A percentile compares a stretch with the other conserved stretches of the same genome.
Conservation (phyloP, 2,888 invertebrate species). For the Drosophila mettleri region DNA sequence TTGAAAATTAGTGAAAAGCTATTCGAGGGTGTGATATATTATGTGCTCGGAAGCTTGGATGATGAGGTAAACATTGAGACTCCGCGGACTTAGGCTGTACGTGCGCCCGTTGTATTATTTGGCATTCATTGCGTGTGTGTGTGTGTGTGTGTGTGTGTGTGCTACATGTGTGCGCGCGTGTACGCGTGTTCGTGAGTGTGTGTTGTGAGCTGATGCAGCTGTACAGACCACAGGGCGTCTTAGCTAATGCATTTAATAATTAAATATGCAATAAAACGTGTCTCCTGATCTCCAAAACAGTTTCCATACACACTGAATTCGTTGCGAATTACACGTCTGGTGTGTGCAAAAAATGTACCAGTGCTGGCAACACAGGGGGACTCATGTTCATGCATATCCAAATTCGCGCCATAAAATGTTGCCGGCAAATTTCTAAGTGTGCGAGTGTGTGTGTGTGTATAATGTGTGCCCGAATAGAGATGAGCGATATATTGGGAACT, state of each 20-base stretch:
- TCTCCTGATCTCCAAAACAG: neutral
- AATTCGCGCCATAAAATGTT: constrained; percentile 68
- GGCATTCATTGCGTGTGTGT: constrained; percentile 33
- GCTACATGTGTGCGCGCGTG: constrained; percentile 20
- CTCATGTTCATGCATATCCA: constrained; percentile 22
- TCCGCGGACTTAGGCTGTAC: constrained; percentile 24
- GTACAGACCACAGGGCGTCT: constrained; percentile 33
- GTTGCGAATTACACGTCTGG: neutral
- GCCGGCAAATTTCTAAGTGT: constrained; percentile 56
- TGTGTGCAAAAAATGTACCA: neutral
- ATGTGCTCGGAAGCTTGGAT: constrained; percentile 91
- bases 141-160: constrained; percentile 7
- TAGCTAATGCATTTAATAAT: constrained; percentile 11
- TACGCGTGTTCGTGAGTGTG: constrained; percentile 15
- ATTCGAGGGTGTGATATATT: constrained; percentile 94
- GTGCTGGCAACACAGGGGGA: constrained; percentile 50
- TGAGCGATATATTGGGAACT: constrained; percentile 25
- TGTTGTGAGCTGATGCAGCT: constrained; percentile 34
- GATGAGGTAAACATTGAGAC: constrained; percentile 87
- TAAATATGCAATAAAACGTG: constrained; percentile 3
- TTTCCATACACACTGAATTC: neutral
- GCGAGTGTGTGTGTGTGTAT: constrained; percentile 15
- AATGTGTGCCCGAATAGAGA: constrained; percentile 31
- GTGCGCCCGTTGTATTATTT: constrained; percentile 37
- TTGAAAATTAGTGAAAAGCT: constrained; percentile 85